Evolutionary conservation across 1,140 invertebrate genomes (phyloP), one percentile per base, ranked within the genome.

Genomic region (Caenorhabditis briggsae): DNA sequence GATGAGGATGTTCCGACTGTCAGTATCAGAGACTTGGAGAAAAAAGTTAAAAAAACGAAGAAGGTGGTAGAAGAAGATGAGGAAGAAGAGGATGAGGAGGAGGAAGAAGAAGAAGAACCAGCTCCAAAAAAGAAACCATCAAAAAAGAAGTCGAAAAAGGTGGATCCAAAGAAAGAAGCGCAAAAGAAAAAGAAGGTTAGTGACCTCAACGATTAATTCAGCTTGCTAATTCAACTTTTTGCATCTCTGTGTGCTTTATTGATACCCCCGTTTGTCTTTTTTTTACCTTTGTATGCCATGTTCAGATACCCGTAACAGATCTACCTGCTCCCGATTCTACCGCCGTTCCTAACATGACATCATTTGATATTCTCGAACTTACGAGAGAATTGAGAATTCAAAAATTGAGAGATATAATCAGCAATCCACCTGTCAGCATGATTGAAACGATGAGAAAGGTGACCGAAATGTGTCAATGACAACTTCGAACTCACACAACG

Each of bases 361-460:
- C 70, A 14, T 50, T 50, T 14, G 70, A 78, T n/a, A 20, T 78
- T 23, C 14, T 78, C 53, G 65, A 74, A 74, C 48, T 23, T 12
- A 6, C 70, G 2, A 33, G 70, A 78, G 46, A 78, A 78, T 8
- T 11, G 11, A 18, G 46, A 50, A 78, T 78, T 23, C 14, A 78
- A 12, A 78, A 78, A 25, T 12, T 78, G 43, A 8, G 46, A n/a
- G 70, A 78, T 33, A 78, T 78, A 23, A 78, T 78, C 43, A 53
- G 7, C 53, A 18, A 74, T 46, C 16, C 65, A 9, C 70, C 43
- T 5, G 20, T n/a, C 9, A 46, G 8, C 11, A 23, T 23, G 1
- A 78, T 78, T 78, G 70, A 48, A 20, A 23, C 43, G 23, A 78
- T 78, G 70, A 50, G 70, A 23, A 16, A 78, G 70, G 70, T 78